A percentile compares a stretch with the other conserved stretches of the same genome.
Evolutionary conservation across 2,888 invertebrate species (phyloP).

Genomic region (Rhodophaea formosa): DNA sequence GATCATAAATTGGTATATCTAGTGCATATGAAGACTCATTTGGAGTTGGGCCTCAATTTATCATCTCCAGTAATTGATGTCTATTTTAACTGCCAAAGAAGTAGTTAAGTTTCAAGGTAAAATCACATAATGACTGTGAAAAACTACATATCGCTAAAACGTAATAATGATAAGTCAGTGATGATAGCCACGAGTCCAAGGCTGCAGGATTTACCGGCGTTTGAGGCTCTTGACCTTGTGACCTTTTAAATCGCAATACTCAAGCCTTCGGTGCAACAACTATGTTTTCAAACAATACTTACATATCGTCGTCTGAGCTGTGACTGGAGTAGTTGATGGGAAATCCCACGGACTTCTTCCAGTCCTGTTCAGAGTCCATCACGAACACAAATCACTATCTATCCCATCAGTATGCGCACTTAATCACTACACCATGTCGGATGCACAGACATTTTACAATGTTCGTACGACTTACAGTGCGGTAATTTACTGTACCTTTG

Average conservation of each 20-base stretch:
- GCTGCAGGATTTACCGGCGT: slow-evolving; percentile 5
- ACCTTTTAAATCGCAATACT: background rate
- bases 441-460: background rate
- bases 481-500: background rate
- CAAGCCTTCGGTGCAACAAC: background rate
- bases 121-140: no score
- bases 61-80: no score
- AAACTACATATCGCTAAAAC: background rate
- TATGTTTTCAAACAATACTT: slow-evolving; percentile 40
- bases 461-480: background rate
- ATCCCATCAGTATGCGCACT: slow-evolving; percentile 33
- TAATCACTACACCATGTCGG: slow-evolving; percentile 12
- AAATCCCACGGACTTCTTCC: slow-evolving; percentile 74
- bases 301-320: slow-evolving; percentile 75
- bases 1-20: no score
- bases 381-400: slow-evolving; percentile 36
- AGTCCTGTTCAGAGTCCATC: slow-evolving; percentile 61
- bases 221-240: slow-evolving; percentile 11
- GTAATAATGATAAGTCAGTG: background rate
- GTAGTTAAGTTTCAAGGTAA: no score
- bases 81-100: no score
- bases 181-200: background rate
- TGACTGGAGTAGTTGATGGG: slow-evolving; percentile 72
- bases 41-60: no score
- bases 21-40: no score